Base-by-base conservation (phyloP, 2,113 vertebrate genomes). In the Dromaius novaehollandiae region DNA sequence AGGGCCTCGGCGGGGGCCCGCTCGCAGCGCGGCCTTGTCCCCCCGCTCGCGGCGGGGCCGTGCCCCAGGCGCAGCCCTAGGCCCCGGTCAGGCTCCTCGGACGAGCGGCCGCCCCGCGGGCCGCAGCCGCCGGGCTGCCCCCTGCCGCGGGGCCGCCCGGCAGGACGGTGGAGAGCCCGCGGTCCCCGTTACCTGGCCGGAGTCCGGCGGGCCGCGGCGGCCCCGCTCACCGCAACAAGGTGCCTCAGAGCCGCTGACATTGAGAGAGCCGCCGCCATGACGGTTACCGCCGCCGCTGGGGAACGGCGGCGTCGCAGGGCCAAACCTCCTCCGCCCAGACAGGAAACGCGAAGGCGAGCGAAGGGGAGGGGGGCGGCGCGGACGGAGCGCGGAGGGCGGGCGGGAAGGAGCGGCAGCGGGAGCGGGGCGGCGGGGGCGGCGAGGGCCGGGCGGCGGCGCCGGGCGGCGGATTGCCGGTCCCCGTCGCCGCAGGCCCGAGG, bases 161-260 rank as follows among this genome's bases (percentile, higher is more conserved):
- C 15, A 16, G 55, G 25, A 63, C 63, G 14, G 24, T 11, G 15
- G n/a, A 30, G 32, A 34, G 68, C 36, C 68, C 38, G 38, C 34
- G 13, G 28, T 75, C 40, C 88, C 50, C 40, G 61, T 99, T 99
- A 99, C 99, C 99, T 99, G 98, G 88, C 76, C 28, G 98, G 96
- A 70, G 95, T 96, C 92, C 97, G 73, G 83, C 96, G 95, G 68
- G 94, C 64, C 90, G 77, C 96, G 13, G 96, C 96, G 8, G 88
- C 97, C 44, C 96, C 94, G 73, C 97, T 98, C 58, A 69, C 46
- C 44, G 22, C 82, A 15, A 93, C 56, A 83, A 69, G 46, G 97
- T 97, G 98, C 88, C 97, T 97, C 85, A 98, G 97, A 81, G 97
- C 81, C 94, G 97, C 98, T 99, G 99, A 99, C 99, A 99, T 99